Evolutionary conservation across 2,113 vertebrate genomes (phyloP).

Genomic region (Rhadina sibilatrix): DNA sequence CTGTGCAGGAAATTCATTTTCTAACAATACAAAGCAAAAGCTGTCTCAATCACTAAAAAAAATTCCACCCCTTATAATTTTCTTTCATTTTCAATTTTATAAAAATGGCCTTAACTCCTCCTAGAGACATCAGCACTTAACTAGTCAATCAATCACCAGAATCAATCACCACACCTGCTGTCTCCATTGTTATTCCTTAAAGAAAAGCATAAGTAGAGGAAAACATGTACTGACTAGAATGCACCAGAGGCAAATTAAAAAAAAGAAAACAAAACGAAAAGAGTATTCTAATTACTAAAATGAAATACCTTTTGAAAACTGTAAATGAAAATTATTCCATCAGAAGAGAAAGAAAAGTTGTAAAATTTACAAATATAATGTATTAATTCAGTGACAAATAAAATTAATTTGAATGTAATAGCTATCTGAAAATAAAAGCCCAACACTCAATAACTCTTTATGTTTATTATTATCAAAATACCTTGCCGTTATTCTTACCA

Average conservation of each 20-base stretch:
- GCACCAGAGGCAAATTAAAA: not conserved
- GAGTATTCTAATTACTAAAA: not conserved
- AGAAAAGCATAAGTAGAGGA: not conserved
- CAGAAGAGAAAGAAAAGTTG: not conserved
- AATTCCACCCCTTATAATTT: constrained; percentile 37
- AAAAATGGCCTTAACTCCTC: constrained; percentile 32
- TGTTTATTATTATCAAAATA: not conserved
- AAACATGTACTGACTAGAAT: constrained; percentile 37
- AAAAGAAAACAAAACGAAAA: not conserved
- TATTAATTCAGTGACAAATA: not conserved
- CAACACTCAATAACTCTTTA: not conserved
- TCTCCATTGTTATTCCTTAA: constrained; percentile 39
- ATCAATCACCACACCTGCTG: constrained; percentile 44
- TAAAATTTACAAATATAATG: not conserved
- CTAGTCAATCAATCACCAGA: constrained; percentile 53
- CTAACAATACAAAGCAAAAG: constrained; percentile 39
- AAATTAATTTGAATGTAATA: not conserved
- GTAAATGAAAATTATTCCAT: not conserved
- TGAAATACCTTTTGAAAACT: not conserved
- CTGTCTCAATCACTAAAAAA: constrained; percentile 39
- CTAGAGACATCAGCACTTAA: constrained; percentile 29
- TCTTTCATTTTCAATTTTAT: constrained; percentile 58
- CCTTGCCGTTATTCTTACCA: not conserved
- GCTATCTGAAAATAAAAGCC: not conserved
- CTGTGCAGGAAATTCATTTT: constrained; percentile 37